A percentile compares a stretch with the other conserved stretches of the same genome.
These are phyloP conservation scores for Indri indri DNA, from an alignment of 2,113 vertebrate genomes.

Conservation along the genomic window DNA sequence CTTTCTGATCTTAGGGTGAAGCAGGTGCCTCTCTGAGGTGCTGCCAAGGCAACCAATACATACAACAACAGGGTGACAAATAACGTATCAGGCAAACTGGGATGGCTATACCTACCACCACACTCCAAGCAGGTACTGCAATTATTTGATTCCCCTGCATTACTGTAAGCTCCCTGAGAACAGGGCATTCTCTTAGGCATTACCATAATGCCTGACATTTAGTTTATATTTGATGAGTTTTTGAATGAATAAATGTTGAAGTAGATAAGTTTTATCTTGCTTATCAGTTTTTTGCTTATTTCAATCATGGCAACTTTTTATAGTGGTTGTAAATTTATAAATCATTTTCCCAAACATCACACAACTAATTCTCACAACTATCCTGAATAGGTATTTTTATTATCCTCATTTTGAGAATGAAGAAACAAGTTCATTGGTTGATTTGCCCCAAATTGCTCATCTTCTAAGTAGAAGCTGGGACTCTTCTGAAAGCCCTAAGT, in stretches of 20 bases:
- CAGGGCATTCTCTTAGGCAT: neutral
- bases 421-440: conserved; percentile 8
- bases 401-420: conserved; percentile 39
- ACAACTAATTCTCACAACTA: neutral
- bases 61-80: neutral
- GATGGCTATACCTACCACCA: neutral
- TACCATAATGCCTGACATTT: neutral
- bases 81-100: neutral
- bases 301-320: conserved; percentile 9
- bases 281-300: conserved; percentile 29
- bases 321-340: neutral
- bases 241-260: conserved; percentile 26
- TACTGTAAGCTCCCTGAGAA: neutral
- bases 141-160: neutral
- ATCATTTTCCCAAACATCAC: conserved; percentile 6
- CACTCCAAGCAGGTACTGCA: neutral
- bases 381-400: neutral
- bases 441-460: neutral
- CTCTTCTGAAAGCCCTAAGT: neutral
- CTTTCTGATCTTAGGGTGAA: neutral
- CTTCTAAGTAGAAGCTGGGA: neutral
- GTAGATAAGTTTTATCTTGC: conserved; percentile 15
- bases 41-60: neutral
- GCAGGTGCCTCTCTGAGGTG: neutral
- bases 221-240: conserved; percentile 12